phyloP scores from a whole-genome alignment of 2,888 invertebrate species.

The Eledone cirrhosa region DNA sequence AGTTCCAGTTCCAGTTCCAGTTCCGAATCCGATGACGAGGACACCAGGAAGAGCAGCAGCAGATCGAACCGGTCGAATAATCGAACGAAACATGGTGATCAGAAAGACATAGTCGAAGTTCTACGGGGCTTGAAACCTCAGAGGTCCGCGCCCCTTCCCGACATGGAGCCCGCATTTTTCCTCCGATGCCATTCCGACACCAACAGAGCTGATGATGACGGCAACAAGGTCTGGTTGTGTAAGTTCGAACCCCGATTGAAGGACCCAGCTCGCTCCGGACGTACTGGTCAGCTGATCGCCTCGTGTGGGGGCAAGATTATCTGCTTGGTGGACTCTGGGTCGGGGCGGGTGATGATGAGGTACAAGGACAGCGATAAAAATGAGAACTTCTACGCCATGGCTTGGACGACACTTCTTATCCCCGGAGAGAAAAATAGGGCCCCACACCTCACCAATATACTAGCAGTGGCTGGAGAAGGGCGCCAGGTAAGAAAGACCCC shows the following conservation, averaged over 20 bases:
- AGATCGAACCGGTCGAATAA: not conserved
- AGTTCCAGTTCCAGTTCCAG: too few relatives aligned
- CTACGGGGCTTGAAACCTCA: not conserved
- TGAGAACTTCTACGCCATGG: slow-evolving; percentile 66
- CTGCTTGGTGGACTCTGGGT: slow-evolving; percentile 68
- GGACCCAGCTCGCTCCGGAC: slow-evolving; percentile 41
- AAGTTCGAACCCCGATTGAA: slow-evolving; percentile 67
- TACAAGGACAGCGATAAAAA: slow-evolving; percentile 58
- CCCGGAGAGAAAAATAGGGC: not conserved
- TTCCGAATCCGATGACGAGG: too few relatives aligned
- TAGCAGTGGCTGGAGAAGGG: slow-evolving; percentile 7
- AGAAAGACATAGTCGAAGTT: not conserved
- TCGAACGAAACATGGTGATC: not conserved
- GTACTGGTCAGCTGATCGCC: slow-evolving; percentile 66
- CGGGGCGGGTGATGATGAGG: slow-evolving; percentile 66
- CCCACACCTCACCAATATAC: slow-evolving; percentile 1
- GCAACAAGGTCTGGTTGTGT: slow-evolving; percentile 69
- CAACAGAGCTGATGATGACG: slow-evolving; percentile 67
- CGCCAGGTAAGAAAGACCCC: not conserved
- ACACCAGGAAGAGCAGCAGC: not conserved
- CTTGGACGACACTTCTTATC: slow-evolving; percentile 66
- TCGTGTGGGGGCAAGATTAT: slow-evolving; percentile 70
- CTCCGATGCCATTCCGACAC: slow-evolving; percentile 68
- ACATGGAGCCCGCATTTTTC: slow-evolving; percentile 63
- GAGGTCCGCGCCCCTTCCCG: slow-evolving; percentile 39